Percentiles rank a stretch among this genome's conserved stretches.
These are phyloP conservation scores for Apotomis capreana DNA, from an alignment of 2,888 invertebrate species.

Conservation along the genomic window DNA sequence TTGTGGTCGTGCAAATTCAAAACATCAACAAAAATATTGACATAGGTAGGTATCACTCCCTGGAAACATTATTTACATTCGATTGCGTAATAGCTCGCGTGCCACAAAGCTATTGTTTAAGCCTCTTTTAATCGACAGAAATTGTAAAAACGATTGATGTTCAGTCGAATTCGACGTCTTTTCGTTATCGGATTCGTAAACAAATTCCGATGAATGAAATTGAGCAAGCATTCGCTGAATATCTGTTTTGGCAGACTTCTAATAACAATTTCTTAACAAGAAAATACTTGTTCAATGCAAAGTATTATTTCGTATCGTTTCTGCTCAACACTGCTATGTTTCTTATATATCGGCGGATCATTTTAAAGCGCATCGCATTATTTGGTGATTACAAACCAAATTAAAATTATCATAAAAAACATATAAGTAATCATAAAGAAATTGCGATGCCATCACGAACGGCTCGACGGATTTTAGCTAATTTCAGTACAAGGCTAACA, in stretches of 20 bases:
- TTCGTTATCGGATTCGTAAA: slow-evolving; percentile 20
- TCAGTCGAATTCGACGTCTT: slow-evolving; percentile 30
- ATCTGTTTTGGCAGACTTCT: neutral
- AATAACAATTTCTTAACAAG: neutral
- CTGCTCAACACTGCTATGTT: too few relatives aligned
- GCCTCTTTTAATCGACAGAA: slow-evolving; percentile 62
- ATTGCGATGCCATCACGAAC: too few relatives aligned
- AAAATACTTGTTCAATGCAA: too few relatives aligned
- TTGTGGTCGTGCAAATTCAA: neutral
- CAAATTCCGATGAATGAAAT: slow-evolving; percentile 17
- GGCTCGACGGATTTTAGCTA: too few relatives aligned
- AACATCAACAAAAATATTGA: neutral
- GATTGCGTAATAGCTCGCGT: slow-evolving; percentile 56
- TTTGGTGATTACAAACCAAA: too few relatives aligned
- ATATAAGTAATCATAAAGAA: too few relatives aligned
- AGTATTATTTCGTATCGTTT: too few relatives aligned
- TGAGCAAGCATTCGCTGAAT: slow-evolving; percentile 4
- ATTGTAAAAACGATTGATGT: slow-evolving; percentile 52
- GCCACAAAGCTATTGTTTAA: slow-evolving; percentile 53
- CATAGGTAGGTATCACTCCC: neutral
- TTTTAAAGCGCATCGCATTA: too few relatives aligned
- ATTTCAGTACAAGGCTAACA: too few relatives aligned
- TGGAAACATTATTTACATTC: slow-evolving; percentile 27
- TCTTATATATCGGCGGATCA: too few relatives aligned
- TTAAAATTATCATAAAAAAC: too few relatives aligned